Base-by-base conservation (phyloP, 2,888 invertebrate genomes). In the Mycalesis mineus region DNA sequence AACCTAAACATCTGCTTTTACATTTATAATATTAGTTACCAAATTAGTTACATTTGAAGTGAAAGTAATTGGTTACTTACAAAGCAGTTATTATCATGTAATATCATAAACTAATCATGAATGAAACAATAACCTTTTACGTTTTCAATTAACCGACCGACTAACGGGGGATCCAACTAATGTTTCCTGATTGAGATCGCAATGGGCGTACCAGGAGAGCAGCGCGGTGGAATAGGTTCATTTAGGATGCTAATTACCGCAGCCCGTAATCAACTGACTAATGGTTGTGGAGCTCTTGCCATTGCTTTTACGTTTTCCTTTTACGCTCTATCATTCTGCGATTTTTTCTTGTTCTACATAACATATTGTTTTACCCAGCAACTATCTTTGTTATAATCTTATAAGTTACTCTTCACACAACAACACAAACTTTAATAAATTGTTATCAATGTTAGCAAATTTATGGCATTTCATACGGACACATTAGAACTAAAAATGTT, bases 231-330 rank as follows among this genome's bases (percentile, higher is more conserved):
- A 84, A 82, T 79, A 81, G 82, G 81, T 82, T 83, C 80, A 81
- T 85, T 84, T 81, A 78, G 77, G 73, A 74, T 77, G 85, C 83
- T 86, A 87, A 87, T 87, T 84, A 82, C 71, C 74, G 69, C 74
- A 73, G 71, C 72, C 75, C 73, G 75, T 80, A 83, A 86, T 85
- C 82, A 80, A 77, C 77, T 72, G 75, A 73, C 80, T 78, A 82
- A 84, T 82, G 78, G 78, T 71, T 68, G 72, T 72, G 73, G 74
- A 71, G 72, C 72, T 63, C 72, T 65, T 68, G 68, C 71, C 64
- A 71, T 65, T 68, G 69, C 62, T 63, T 57, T 68, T 62, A 64
- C 63, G 31, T 72, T 68, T 69, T 67, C 62, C 65, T 66, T 68
- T 69, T 70, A 65, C 66, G 62, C 60, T 62, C 45, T 37, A 49